phyloP scores from a whole-genome alignment of 2,888 invertebrate species.

The Panopea generosa region DNA sequence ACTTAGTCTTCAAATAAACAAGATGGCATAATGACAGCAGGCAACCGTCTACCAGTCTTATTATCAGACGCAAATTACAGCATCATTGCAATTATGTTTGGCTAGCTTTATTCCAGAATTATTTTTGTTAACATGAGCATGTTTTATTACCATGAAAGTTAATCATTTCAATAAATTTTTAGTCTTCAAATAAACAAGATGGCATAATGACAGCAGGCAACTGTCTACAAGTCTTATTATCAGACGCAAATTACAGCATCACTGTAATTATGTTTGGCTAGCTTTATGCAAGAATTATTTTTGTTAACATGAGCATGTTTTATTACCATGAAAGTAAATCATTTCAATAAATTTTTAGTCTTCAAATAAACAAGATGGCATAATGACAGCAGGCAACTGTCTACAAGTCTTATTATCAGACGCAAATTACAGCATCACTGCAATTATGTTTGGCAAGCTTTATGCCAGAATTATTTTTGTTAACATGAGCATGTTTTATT shows the following conservation, averaged over 20 bases:
- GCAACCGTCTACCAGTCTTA: neutral
- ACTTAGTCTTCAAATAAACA: neutral
- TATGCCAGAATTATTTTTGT: too few relatives aligned
- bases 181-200: constrained; percentile 26
- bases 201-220: constrained; percentile 54
- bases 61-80: constrained; percentile 61
- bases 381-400: constrained; percentile 24
- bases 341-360: neutral
- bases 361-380: neutral
- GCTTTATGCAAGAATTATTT: too few relatives aligned
- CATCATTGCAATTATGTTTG: too few relatives aligned
- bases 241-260: constrained; percentile 36
- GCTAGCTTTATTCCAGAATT: too few relatives aligned
- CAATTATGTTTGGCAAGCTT: too few relatives aligned
- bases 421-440: constrained; percentile 31
- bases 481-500: too few relatives aligned
- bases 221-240: constrained; percentile 46
- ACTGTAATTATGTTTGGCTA: too few relatives aligned
- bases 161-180: neutral
- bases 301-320: too few relatives aligned
- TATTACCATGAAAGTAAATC: too few relatives aligned
- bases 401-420: constrained; percentile 36
- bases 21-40: constrained; percentile 3
- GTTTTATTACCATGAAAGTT: too few relatives aligned
- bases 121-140: too few relatives aligned